Conservation (phyloP, 92 coral and sea anemone genomes). For the Meandrina meandrites region DNA sequence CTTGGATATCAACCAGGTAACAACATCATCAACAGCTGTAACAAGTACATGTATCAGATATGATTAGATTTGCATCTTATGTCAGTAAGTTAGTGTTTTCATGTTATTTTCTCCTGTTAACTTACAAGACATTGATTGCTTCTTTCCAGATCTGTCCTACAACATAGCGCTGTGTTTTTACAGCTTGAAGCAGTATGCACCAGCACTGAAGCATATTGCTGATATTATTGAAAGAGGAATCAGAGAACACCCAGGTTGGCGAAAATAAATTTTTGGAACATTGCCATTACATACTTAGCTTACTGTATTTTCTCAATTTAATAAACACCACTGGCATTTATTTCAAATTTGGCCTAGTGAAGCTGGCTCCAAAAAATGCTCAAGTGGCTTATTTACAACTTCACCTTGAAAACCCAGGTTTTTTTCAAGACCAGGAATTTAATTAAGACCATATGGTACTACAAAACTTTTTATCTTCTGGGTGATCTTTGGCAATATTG, state of each 20-base stretch:
- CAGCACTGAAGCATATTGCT: slow-evolving; percentile 96
- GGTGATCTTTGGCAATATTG: no score
- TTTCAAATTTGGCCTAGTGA: no score
- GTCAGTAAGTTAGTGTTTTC: background rate
- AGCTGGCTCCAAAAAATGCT: no score
- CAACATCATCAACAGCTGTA: no score
- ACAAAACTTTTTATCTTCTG: no score
- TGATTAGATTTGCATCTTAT: no score
- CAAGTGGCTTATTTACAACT: no score
- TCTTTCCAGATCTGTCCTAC: slow-evolving; percentile 83
- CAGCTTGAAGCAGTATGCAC: slow-evolving; percentile 96
- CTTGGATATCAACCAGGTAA: slow-evolving; percentile 97
- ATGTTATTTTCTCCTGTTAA: background rate
- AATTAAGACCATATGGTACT: no score
- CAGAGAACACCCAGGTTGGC: slow-evolving; percentile 95
- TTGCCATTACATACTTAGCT: background rate
- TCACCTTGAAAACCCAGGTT: no score
- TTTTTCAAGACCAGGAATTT: no score
- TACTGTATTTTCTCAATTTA: background rate
- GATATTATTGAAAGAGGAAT: slow-evolving; percentile 98
- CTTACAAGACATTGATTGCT: background rate
- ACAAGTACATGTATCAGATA: no score
- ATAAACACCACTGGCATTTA: no score
- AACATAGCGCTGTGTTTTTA: slow-evolving; percentile 95
- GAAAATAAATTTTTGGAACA: background rate